phyloP scores from a whole-genome alignment of 2,113 vertebrate genomes.

The cattle (Bos taurus) region ARS-UCD2.0 NC_037352.1:9133501-9134000 shows the following conservation, averaged over 20 bases:
- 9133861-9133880: neutral
- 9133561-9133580: neutral
- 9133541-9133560: neutral
- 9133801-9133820: neutral
- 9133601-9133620: neutral
- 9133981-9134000: neutral
- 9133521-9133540: fast-evolving
- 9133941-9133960: neutral
- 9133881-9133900: neutral
- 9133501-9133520: fast-evolving
- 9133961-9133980: fast-evolving
- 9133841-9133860: neutral
- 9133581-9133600: neutral
- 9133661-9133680: neutral
- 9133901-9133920: neutral
- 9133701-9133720: neutral
- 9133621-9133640: neutral
- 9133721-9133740: neutral
- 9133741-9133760: neutral
- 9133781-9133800: neutral
- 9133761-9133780: neutral
- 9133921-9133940: fast-evolving
- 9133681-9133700: neutral
- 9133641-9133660: neutral
- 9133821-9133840: neutral